Evolutionary conservation across 2,888 invertebrate genomes (phyloP), one percentile per base, ranked within the genome.

Genomic region (Andrena flavipes): DNA sequence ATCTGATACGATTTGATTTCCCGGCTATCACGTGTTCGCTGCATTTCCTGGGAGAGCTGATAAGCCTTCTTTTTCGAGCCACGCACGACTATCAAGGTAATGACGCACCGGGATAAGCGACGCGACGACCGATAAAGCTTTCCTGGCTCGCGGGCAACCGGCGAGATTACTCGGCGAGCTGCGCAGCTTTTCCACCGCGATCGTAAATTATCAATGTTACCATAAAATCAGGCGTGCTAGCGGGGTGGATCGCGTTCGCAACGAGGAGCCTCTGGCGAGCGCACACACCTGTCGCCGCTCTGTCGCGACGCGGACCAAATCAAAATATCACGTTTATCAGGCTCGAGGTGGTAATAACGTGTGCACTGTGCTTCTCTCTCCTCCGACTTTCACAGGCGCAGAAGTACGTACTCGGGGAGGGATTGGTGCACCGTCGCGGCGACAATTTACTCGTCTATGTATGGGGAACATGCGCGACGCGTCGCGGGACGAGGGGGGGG

Each of bases 1-100:
- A 76, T 80, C 85, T 49, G 77, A 72, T 75, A 87, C 51, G 67
- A 72, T 75, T 74, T 49, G 67, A 84, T 80, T 84, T 85, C 71
- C 69, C 77, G 64, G 30, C 64, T 70, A 76, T 80, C 76, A 62
- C 67, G 62, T 30, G 77, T 73, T 64, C 60, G 64, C 13, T 78
- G 81, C 80, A 81, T 80, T 87, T 87, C 88, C 86, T 72, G 78
- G 84, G 71, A 81, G 77, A 54, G 26, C 20, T 70, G 87, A 87
- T 87, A 87, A 87, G 81, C 71, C 63, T 73, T 79, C 64, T 75
- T 76, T 75, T 51, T 76, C 76, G 59, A 56, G 70, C 76, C 72
- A 65, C 70, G 72, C 65, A 48, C 70, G 29, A 59, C 69, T 87
- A 86, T 84, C 82, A 67, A 64, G 56, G 82, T 83, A 86, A 83